A percentile compares a stretch with the other conserved stretches of the same genome.
These are phyloP conservation scores for Macrochelys suwanniensis DNA, from an alignment of 2,797 vertebrate species.

Conservation along the genomic window DNA sequence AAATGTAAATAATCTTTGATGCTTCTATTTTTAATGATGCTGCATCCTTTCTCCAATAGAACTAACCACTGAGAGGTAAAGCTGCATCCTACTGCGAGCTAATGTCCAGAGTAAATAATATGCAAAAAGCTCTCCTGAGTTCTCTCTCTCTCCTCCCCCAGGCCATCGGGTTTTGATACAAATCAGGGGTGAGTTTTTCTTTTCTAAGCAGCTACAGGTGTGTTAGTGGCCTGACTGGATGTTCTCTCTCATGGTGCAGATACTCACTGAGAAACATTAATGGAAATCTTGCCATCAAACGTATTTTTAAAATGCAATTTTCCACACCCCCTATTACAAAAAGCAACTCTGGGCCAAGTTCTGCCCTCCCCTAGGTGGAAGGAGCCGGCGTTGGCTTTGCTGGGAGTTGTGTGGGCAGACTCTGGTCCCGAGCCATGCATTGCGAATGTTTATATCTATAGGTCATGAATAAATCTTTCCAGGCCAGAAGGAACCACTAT, in stretches of 20 bases:
- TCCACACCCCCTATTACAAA: background rate
- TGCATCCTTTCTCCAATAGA: constrained; percentile 40
- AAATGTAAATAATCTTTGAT: constrained; percentile 79
- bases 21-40: constrained; percentile 77
- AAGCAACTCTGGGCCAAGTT: background rate
- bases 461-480: fast-evolving
- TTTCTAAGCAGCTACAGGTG: fast-evolving
- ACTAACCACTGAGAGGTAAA: background rate
- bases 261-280: background rate
- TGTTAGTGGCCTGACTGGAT: background rate
- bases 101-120: background rate
- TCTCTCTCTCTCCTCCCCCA: fast-evolving
- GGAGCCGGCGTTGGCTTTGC: fast-evolving
- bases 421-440: background rate
- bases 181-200: fast-evolving
- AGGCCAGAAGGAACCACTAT: fast-evolving
- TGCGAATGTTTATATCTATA: background rate
- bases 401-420: background rate
- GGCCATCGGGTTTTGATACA: background rate
- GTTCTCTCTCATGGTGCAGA: too few species aligned
- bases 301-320: background rate
- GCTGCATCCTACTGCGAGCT: background rate
- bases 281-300: background rate
- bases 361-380: fast-evolving
- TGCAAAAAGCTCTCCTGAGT: fast-evolving